Base-by-base conservation (phyloP, 2,113 vertebrate species). In the Paraplagusia blochii region DNA sequence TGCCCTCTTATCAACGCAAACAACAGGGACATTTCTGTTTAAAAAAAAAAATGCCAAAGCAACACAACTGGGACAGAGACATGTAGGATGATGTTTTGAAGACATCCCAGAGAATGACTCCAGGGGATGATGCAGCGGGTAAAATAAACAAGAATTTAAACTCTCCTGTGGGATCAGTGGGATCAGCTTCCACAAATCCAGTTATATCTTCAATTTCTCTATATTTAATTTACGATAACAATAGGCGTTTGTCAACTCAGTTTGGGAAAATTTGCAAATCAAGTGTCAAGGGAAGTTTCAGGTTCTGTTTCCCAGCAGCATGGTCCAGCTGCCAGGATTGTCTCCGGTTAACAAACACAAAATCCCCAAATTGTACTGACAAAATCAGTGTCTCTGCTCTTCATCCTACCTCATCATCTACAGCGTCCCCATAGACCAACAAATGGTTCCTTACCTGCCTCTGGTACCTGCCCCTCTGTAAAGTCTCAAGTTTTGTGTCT, bases 391-490 rank as follows among this genome's bases (percentile, higher is more conserved):
- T 42, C 42, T 66, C 13, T 58, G 38, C 53, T 66, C 56, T 33
- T 53, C 15, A 53, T 63, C 11, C 35, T 12, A 11, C 10, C 22
- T 16, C 42, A 50, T 50, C 18, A 47, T 19, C 43, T 64, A 18
- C 11, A 36, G 14, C 29, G 19, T 44, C 17, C 8, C 16, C 19
- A 57, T 29, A 29, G 74, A 66, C 69, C 47, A 80, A 53, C 39
- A 77, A 65, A 76, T 17, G 63, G 22, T 53, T 36, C 72, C 89
- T 90, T 90, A 91, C 91, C 90, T 90, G 83, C 72, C 72, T 79
- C 77, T 85, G 80, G 81, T 88, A 86, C 82, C 86, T 88, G 83
- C 84, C 86, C 85, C 74, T 83, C 81, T 72, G 72, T 82, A 73
- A 76, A 83, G 47, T 81, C 79, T 67, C 72, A 79, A 76, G 59